Evolutionary conservation across 2,113 vertebrate species (phyloP), one percentile per base, ranked within the genome.

Genomic region (Shinisaurus crocodilurus): DNA sequence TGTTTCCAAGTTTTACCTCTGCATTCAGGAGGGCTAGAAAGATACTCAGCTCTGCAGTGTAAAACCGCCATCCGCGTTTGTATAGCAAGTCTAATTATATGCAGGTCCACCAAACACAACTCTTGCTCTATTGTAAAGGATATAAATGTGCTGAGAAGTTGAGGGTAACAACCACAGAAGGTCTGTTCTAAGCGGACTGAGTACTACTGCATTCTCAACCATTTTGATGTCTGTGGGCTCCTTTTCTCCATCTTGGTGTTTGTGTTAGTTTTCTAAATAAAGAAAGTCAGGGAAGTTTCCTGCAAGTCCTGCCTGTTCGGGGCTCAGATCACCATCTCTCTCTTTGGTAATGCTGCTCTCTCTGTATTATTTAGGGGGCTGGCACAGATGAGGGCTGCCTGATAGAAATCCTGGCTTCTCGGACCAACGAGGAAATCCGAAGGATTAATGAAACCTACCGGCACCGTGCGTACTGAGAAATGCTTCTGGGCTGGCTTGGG

Each of bases 371-470:
- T 13, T 34, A 99, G 99, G 99, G 99, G 1, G 98, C 98, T 27
- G 99, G 99, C 74, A 99, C 99, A 0, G 98, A 99, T 16, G 99
- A 99, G 92, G 98, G 98, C 3, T 98, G 98, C 95, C 98, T 99
- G 92, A 98, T 98, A 25, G 99, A 99, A 91, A 98, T 99, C 91
- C 96, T 99, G 89, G 98, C 99, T n/a, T 99, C 99, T 75, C 98
- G 98, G 90, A 95, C 91, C 3, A 97, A 97, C 0, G 88, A 80
- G 1, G 99, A 99, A 96, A 97, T 99, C 15, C 96, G 82, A 72
- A 91, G 72, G 91, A 98, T 99, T 90, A 97, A 92, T 0, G 95
- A 95, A 9, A 92, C 92, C 91, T 99, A 99, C 94, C 97, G 96
- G 79, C 95, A 96, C 72, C 96, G 99, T 99, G 97, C 0, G 97